These are phyloP conservation scores for Rhinogobius similis DNA, from an alignment of 2,113 vertebrate genomes.

Conservation along the genomic window DNA sequence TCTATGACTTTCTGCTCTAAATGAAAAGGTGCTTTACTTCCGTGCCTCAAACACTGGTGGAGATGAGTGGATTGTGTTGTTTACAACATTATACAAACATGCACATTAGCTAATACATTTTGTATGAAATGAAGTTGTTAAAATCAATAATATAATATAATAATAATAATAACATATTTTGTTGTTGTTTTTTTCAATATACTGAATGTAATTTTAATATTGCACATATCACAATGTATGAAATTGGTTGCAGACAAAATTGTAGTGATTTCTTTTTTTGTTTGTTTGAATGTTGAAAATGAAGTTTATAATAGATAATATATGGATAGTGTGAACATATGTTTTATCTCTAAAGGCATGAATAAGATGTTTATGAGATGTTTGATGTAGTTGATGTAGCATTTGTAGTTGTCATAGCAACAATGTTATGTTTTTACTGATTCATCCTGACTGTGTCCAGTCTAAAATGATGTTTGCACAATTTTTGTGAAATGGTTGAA, in stretches of 20 bases:
- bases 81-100: slow-evolving; percentile 14
- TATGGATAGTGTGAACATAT: neutral
- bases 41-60: neutral
- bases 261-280: neutral
- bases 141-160: neutral
- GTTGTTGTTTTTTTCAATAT: neutral
- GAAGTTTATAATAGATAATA: neutral
- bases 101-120: neutral
- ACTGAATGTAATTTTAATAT: neutral
- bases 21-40: neutral
- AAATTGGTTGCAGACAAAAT: neutral
- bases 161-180: too few species aligned
- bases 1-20: neutral
- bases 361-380: neutral
- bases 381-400: neutral
- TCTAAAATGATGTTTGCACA: neutral
- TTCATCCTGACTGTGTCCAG: neutral
- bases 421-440: neutral
- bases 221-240: neutral
- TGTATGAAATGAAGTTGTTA: neutral
- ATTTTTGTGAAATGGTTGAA: slow-evolving; percentile 1
- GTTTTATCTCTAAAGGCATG: neutral
- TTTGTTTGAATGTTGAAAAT: neutral
- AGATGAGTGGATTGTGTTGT: slow-evolving; percentile 3
- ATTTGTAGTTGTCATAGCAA: neutral